Evolutionary conservation across 2,113 vertebrate genomes (phyloP), one percentile per base, ranked within the genome.

Genomic region (Saimiri boliviensis): DNA sequence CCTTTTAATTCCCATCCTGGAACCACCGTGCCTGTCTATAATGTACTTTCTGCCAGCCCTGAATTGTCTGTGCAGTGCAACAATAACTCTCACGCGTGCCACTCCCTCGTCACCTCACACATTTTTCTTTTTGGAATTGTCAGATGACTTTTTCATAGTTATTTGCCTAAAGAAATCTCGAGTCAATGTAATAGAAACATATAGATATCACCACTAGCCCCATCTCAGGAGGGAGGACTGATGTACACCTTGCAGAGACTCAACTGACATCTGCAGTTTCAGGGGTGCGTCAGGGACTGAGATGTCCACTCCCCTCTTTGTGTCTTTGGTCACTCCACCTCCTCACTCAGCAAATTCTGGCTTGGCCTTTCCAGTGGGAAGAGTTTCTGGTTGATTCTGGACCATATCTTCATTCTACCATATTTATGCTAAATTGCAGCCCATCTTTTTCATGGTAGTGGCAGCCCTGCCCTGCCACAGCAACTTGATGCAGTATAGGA

Each of bases 1-100:
- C 97, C 91, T 95, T 98, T 98, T 98, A 98, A 98, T 98, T 98
- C 97, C 95, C 97, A 95, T 80, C 58, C 8, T 70, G 91, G 94
- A 98, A 76, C 73, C 79, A 20, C 79, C 94, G 13, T 89, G 93
- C 77, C 86, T 97, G 93, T 89, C 97, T 96, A 1, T 85, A 79
- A 52, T 42, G 5, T 0, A 56, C 89, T 73, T 83, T 8, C 80
- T 4, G 81, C 92, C 52, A 37, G 88, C 82, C 45, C 60, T 1
- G 1, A 71, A 21, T 54, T 12, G 37, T 84, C 84, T 93, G 70
- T 56, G 25, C 63, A 81, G 47, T 63, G 32, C 27, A 45, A 35
- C 68, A 87, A 93, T 96, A 96, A 96, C 14, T 49, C 92, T n/a
- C 52, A 19, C 0, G 0, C 2, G 54, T 60, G 93, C 91, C 54